Conservation (phyloP, 2,888 invertebrate species). For the Cerceris ruficornis region DNA sequence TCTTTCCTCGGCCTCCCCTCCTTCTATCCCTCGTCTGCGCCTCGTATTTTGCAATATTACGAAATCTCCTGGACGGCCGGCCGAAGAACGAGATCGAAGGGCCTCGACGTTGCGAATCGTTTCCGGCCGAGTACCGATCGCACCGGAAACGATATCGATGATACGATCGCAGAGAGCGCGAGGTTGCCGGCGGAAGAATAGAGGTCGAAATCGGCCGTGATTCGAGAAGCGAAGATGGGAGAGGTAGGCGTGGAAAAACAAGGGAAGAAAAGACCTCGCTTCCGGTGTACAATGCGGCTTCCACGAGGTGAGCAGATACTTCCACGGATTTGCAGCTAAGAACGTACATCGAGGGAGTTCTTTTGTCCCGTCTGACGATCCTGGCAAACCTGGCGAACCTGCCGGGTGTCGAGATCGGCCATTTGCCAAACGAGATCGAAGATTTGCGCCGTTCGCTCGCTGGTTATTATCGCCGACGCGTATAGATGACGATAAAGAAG, state of each 20-base stretch:
- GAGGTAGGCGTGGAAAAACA: background rate
- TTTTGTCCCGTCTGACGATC: slow-evolving; percentile 55
- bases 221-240: background rate
- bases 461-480: slow-evolving; percentile 67
- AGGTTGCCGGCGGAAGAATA: background rate
- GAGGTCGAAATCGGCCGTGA: background rate
- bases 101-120: slow-evolving; percentile 32
- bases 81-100: background rate
- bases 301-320: slow-evolving; percentile 38
- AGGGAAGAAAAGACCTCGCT: slow-evolving; percentile 5
- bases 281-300: slow-evolving; percentile 54
- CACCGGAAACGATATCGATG: too few species aligned
- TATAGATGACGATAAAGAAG: slow-evolving; percentile 47
- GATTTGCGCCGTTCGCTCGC: slow-evolving; percentile 60
- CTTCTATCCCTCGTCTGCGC: background rate
- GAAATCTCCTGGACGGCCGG: slow-evolving; percentile 22
- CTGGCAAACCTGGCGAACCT: background rate
- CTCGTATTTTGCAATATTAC: slow-evolving; percentile 37
- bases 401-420: slow-evolving; percentile 59
- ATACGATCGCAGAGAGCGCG: background rate
- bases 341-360: slow-evolving; percentile 53
- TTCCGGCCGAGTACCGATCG: slow-evolving; percentile 15
- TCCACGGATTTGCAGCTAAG: slow-evolving; percentile 46
- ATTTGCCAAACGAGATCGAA: slow-evolving; percentile 70
- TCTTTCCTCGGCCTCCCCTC: too few species aligned